phyloP scores from a whole-genome alignment of 2,113 vertebrate genomes.

The Microtus richardsoni region DNA sequence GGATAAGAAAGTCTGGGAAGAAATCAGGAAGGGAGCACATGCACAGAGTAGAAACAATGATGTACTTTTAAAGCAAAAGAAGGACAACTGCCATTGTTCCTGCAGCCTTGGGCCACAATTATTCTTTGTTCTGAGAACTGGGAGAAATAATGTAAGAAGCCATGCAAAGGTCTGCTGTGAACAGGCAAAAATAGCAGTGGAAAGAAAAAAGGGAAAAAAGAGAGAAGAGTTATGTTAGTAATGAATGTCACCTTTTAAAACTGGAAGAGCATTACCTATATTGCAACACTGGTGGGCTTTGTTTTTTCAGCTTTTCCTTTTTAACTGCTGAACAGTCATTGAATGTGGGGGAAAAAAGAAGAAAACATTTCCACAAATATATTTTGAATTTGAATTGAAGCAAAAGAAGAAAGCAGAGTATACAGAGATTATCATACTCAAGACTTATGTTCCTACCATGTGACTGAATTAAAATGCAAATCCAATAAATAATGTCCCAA shows the following conservation, averaged over 20 bases:
- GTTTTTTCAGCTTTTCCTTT: constrained; percentile 38
- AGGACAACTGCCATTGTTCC: constrained; percentile 75
- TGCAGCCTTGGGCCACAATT: constrained; percentile 69
- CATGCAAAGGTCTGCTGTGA: constrained; percentile 41
- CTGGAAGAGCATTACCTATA: constrained; percentile 18
- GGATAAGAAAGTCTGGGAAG: constrained; percentile 41
- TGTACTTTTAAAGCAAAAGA: constrained; percentile 74
- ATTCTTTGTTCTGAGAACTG: constrained; percentile 75
- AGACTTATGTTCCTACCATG: constrained; percentile 37
- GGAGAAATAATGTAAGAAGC: constrained; percentile 57
- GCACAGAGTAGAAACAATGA: constrained; percentile 73
- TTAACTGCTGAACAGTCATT: not conserved
- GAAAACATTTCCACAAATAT: constrained; percentile 5
- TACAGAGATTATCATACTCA: constrained; percentile 52
- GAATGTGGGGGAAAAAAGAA: constrained; percentile 63
- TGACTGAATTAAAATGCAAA: constrained; percentile 40
- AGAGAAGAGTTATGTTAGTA: not conserved
- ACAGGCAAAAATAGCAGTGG: constrained; percentile 44
- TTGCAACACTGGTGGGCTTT: not conserved
- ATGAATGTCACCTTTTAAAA: constrained; percentile 60
- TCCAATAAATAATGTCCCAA: constrained; percentile 50
- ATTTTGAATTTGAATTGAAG: constrained; percentile 63
- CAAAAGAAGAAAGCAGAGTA: constrained; percentile 44
- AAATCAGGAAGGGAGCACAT: constrained; percentile 60
- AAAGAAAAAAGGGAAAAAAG: constrained; percentile 41